Evolutionary conservation across 2,888 invertebrate species (phyloP), one percentile per base, ranked within the genome.

Genomic region (Ophonus ardosiacus): DNA sequence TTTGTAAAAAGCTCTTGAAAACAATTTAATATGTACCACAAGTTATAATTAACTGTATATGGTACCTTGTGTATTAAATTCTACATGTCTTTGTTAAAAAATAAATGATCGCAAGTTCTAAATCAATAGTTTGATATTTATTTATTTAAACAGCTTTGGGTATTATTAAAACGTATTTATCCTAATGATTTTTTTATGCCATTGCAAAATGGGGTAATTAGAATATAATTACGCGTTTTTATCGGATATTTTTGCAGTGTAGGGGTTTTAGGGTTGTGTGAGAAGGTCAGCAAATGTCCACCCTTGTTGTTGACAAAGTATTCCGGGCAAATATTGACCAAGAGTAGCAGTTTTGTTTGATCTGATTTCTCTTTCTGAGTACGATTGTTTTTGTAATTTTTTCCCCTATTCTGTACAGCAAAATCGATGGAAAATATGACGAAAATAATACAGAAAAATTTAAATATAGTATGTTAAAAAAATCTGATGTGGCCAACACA

Each of bases 221-320:
- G 18, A 59, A 2, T 8, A 17, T 18, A 17, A 59, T 17, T 63
- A 63, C 63, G 10, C 10, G 21, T 15, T 61, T 61, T 61, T 17
- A 7, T 8, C 17, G 59, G 8, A 17, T 61, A 18, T 61, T 61
- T 61, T 61, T 8, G 17, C 17, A 18, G 17, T 61, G 59, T 61
- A 18, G 59, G 59, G 21, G 59, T 59, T 59, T 17, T n/a, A 63
- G 68, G 68, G 38, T 17, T 10, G 21, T 79, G 59, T 61, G 79
- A 61, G 79, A 79, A 79, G 79, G 40, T 79, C 61, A 79, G 10
- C 80, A 80, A 63, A 63, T 80, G 80, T 80, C 80, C 71, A 74
- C 71, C 63, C 63, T 43, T 80, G 4, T 31, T 51, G 63, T 80
- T 61, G 38, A 80, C 61, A 80, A 15, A 63, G 80, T 43, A n/a